Evolutionary conservation across 2,797 vertebrate species (phyloP), one percentile per base, ranked within the genome.

Genomic region (Momotus momota): DNA sequence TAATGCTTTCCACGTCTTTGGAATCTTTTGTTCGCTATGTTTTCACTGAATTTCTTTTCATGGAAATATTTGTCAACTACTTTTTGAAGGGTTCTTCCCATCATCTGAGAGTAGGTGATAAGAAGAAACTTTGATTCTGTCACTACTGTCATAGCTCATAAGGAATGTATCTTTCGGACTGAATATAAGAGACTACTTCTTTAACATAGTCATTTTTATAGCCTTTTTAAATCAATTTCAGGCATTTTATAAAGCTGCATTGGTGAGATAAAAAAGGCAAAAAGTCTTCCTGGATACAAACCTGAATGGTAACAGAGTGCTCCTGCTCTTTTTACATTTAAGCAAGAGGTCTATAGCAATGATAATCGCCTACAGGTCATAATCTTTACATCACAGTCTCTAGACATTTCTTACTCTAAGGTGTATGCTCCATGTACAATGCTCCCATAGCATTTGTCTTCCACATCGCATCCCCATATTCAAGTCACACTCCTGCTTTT

Each of bases 381-480:
- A 52, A 31, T 29, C 4, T 33, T 45, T 77, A 27, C 31, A 38
- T 48, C 6, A 7, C 15, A 31, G 6, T 45, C 12, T 67, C 40
- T 72, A 60, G 25, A 67, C 1, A 7, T 75, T 69, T 80, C 48
- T 79, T 52, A 33, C 23, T 35, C 33, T 33, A 9, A 18, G 14
- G 17, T 65, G 31, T 25, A 23, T 41, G 16, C 5, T 69, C 7
- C 27, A 15, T 12, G 7, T 38, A 31, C 9, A 25, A 25, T 14
- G 13, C 6, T 83, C 7, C 70, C 57, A 4, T 16, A 26, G 14
- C 12, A 67, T 35, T 25, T 1, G 0, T 60, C 38, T 88, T 80
- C 77, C 23, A n/a, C 0, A 0, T 67, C 12, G 5, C 11, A 40
- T 21, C 46, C 9, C 4, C 8, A 49, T 31, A 27, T 33, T 60